Conservation (phyloP, 1,140 invertebrate genomes). For the Aphelenchoides fujianensis region DNA sequence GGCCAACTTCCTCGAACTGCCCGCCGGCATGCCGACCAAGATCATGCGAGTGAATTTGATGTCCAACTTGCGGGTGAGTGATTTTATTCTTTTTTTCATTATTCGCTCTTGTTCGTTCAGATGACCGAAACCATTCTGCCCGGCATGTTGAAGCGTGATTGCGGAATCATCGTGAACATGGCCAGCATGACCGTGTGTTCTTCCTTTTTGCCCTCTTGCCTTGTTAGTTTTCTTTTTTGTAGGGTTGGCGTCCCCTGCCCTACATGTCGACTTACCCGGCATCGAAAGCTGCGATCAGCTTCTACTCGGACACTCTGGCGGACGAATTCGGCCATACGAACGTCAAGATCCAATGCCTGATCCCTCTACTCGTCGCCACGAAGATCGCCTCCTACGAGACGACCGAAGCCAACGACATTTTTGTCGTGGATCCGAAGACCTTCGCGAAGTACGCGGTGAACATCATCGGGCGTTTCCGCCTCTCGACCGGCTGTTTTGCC, state of each 20-base stretch:
- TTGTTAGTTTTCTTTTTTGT: slow-evolving; percentile 72
- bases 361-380: slow-evolving; percentile 59
- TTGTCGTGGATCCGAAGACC: slow-evolving; percentile 53
- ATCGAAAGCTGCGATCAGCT: slow-evolving; percentile 58
- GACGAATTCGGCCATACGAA: slow-evolving; percentile 59
- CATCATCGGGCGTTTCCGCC: slow-evolving; percentile 50
- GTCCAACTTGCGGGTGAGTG: slow-evolving; percentile 49
- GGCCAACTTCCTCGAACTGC: slow-evolving; percentile 66
- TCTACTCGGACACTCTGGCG: slow-evolving; percentile 54
- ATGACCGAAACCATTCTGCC: slow-evolving; percentile 83
- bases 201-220: background rate
- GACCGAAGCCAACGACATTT: slow-evolving; percentile 55
- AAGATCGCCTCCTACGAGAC: slow-evolving; percentile 59
- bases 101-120: slow-evolving; percentile 48
- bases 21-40: slow-evolving; percentile 59
- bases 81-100: slow-evolving; percentile 15
- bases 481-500: slow-evolving; percentile 56
- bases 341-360: slow-evolving; percentile 60
- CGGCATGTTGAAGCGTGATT: slow-evolving; percentile 77
- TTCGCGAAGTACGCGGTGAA: slow-evolving; percentile 55
- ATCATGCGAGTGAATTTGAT: slow-evolving; percentile 60
- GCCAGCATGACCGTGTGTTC: slow-evolving; percentile 76
- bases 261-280: slow-evolving; percentile 61
- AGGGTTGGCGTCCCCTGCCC: slow-evolving; percentile 59
- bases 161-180: slow-evolving; percentile 86